Conservation (phyloP, 2,113 vertebrate genomes). For the Spheniscus mendiculus region DNA sequence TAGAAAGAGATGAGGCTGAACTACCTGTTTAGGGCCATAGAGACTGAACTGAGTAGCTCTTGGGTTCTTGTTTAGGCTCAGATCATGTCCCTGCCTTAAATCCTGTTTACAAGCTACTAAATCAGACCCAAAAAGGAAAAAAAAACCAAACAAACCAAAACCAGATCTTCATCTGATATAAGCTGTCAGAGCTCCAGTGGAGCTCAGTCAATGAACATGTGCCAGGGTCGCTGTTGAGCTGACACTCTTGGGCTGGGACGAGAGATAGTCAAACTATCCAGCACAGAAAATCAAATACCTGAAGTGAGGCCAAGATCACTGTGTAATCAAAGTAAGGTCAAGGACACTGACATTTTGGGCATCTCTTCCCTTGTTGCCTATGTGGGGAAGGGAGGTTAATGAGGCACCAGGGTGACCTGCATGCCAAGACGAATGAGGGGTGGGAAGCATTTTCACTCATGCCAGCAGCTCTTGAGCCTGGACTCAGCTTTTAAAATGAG, state of each 20-base stretch:
- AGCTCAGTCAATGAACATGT: not conserved
- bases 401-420: not conserved
- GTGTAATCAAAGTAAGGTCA: not conserved
- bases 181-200: not conserved
- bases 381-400: not conserved
- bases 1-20: not conserved
- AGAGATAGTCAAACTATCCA: not conserved
- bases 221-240: not conserved
- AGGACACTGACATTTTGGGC: not conserved
- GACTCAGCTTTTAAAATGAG: not conserved
- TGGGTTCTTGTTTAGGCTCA: not conserved
- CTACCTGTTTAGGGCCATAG: not conserved
- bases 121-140: not conserved
- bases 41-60: not conserved
- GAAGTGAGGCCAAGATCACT: not conserved
- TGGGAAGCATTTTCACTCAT: not conserved
- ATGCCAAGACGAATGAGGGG: fast-evolving
- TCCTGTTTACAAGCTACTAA: not conserved
- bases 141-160: no score
- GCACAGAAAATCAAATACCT: not conserved
- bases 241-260: not conserved
- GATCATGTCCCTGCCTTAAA: not conserved
- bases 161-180: not conserved
- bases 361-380: not conserved
- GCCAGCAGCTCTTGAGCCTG: not conserved